Conservation (phyloP, 2,888 invertebrate genomes). For the Gymnosoma rotundatum region DNA sequence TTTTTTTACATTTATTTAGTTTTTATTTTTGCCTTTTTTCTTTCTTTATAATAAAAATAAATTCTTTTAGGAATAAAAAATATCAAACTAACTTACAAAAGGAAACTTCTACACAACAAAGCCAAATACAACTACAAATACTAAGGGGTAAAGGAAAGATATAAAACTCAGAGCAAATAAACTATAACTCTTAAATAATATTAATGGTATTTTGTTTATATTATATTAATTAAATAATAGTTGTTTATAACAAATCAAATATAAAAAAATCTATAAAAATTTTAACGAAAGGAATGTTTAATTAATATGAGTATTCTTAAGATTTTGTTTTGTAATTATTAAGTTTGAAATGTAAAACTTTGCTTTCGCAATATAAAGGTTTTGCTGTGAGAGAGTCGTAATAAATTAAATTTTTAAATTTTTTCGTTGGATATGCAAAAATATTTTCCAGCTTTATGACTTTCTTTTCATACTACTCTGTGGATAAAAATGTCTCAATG, state of each 20-base stretch:
- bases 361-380: too few species aligned
- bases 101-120: slow-evolving; percentile 12
- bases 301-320: neutral
- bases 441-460: too few species aligned
- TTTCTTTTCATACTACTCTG: too few species aligned
- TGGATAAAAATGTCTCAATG: too few species aligned
- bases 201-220: neutral
- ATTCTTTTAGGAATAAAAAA: slow-evolving; percentile 42
- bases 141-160: neutral
- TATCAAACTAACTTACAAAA: slow-evolving; percentile 59
- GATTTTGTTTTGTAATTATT: neutral
- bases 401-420: too few species aligned
- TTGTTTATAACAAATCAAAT: slow-evolving; percentile 55
- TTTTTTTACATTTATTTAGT: slow-evolving; percentile 62
- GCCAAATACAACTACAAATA: slow-evolving; percentile 2
- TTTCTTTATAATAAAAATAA: slow-evolving; percentile 62
- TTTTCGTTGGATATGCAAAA: too few species aligned
- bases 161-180: neutral
- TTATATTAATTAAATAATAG: slow-evolving; percentile 32
- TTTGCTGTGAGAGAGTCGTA: too few species aligned
- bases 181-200: slow-evolving; percentile 53
- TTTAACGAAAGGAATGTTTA: slow-evolving; percentile 26
- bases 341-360: too few species aligned
- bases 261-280: slow-evolving; percentile 11
- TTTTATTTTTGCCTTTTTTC: slow-evolving; percentile 34